phyloP scores from a whole-genome alignment of 2,888 invertebrate species.

The Agonopterix subpropinquella region DNA sequence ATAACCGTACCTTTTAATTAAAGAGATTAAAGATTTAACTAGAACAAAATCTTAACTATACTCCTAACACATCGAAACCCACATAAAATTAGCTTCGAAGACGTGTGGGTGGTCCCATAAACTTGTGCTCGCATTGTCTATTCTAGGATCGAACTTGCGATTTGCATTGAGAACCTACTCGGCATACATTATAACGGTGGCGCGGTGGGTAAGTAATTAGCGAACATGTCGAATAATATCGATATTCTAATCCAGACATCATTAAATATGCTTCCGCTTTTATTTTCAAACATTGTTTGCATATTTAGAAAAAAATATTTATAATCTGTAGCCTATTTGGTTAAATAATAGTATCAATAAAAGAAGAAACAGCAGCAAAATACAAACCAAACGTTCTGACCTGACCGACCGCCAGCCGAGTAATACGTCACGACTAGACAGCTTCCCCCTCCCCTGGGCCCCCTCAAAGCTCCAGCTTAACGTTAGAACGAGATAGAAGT shows the following conservation, averaged over 20 bases:
- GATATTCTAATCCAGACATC: conserved; percentile 56
- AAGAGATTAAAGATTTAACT: too few species aligned
- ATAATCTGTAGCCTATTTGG: neutral
- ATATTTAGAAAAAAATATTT: neutral
- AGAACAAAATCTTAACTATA: too few species aligned
- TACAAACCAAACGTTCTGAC: conserved; percentile 43
- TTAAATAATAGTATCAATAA: conserved; percentile 6
- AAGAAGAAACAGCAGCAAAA: conserved; percentile 26
- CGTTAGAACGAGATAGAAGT: conserved; percentile 51
- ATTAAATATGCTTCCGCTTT: conserved; percentile 39
- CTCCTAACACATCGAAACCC: neutral
- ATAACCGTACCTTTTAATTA: too few species aligned
- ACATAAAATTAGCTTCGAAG: conserved; percentile 30
- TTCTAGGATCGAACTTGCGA: conserved; percentile 72
- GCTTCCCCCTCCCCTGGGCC: conserved; percentile 55
- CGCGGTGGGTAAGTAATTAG: conserved; percentile 63
- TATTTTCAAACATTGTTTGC: neutral
- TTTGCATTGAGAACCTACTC: conserved; percentile 69
- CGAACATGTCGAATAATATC: conserved; percentile 38
- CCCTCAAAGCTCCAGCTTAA: conserved; percentile 53
- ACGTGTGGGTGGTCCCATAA: conserved; percentile 71
- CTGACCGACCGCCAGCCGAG: conserved; percentile 59
- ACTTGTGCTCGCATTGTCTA: conserved; percentile 66
- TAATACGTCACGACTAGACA: conserved; percentile 75
- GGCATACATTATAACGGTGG: conserved; percentile 63